Conservation (phyloP, 2,113 vertebrate species). For the Puffinus mauretanicus region DNA sequence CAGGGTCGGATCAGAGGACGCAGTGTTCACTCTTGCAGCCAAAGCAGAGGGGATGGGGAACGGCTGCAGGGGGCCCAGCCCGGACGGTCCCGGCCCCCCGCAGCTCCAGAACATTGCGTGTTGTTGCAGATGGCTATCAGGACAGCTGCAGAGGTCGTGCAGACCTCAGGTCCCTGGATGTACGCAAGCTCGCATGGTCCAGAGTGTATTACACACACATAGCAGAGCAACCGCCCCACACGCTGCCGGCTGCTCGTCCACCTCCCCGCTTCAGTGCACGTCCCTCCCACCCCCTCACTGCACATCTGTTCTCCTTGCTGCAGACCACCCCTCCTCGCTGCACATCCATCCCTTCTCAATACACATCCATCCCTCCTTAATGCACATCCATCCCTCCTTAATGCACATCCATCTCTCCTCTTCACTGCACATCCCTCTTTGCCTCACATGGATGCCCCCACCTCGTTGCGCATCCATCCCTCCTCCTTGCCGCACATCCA, state of each 20-base stretch:
- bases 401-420: neutral
- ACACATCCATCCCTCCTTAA: neutral
- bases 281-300: neutral
- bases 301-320: neutral
- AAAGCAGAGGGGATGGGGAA: neutral
- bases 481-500: neutral
- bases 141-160: neutral
- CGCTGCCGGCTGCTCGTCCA: fast-evolving
- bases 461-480: too few relatives aligned
- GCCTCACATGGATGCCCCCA: neutral
- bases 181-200: fast-evolving
- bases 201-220: neutral
- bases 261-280: neutral
- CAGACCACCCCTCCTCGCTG: neutral
- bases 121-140: neutral
- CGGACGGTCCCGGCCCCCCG: fast-evolving
- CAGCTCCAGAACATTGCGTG: neutral
- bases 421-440: neutral
- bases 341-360: neutral
- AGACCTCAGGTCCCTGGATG: neutral
- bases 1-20: fast-evolving
- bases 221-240: neutral
- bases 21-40: neutral
- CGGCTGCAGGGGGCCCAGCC: neutral
- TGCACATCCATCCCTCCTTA: neutral